Base-by-base conservation (phyloP, 2,888 invertebrate genomes). In the Eupithecia exiguata region DNA sequence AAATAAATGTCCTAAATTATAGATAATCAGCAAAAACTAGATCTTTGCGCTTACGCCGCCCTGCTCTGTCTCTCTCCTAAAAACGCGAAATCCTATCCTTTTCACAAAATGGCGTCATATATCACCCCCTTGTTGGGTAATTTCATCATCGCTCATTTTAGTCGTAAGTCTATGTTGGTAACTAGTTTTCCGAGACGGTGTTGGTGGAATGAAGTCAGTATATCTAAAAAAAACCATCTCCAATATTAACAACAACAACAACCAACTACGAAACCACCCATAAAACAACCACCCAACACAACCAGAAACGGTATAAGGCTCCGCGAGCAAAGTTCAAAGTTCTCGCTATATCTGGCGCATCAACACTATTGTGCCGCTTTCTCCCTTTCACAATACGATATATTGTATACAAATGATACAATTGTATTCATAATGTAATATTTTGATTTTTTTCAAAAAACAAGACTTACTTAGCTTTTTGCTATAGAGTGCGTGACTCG, bases 351-450 rank as follows among this genome's bases (percentile, higher is more conserved):
- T 86, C 86, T 84, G 82, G 84, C 81, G 78, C 84, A 86, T 86
- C 84, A 83, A 85, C 83, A 79, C 58, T 84, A 85, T 84, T 83
- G 85, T 85, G 77, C 79, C 80, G 85, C 86, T 85, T 86, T 86
- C 85, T 84, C 87, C 58, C 77, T 74, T 75, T 77, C 77, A 77
- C 77, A 77, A 77, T 70, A 70, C 67, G 35, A 30, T 53, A 36
- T 66, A 62, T 35, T 62, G 18, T 35, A 62, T 62, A 62, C 58
- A 38, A 53, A 21, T 61, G 21, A 58, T 58, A 58, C 38, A 58
- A 69, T 69, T 61, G 38, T 43, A 36, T 69, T 46, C 35, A 18
- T 30, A 53, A 30, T 30, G 61, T 30, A 61, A 61, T 30, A 3
- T 3, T 30, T 30, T 30, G 30, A 30, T 30, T 30, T 1, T 30